phyloP scores from a whole-genome alignment of 2,113 vertebrate genomes.

The Zingel zingel region DNA sequence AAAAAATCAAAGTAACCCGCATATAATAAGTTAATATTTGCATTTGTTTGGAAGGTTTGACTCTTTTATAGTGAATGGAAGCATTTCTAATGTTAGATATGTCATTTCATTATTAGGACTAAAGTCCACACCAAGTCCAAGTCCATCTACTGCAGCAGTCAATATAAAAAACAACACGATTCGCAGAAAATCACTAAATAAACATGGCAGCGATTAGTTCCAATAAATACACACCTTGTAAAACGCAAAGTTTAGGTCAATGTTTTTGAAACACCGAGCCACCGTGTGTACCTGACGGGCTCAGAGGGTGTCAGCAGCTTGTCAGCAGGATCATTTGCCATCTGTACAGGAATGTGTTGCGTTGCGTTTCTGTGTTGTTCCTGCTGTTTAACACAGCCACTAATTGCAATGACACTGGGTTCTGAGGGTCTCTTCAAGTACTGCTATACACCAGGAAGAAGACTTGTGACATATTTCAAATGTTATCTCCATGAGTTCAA shows the following conservation, averaged over 20 bases:
- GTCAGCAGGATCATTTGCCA: conserved; percentile 60
- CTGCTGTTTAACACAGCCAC: conserved; percentile 49
- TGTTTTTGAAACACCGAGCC: conserved; percentile 27
- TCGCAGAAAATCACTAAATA: neutral
- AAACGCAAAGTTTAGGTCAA: conserved; percentile 6
- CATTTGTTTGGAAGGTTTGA: neutral
- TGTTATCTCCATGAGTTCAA: neutral
- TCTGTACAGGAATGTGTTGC: conserved; percentile 49
- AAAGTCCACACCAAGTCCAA: neutral
- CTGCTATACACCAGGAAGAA: neutral
- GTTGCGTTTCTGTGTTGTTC: conserved; percentile 41
- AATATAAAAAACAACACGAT: neutral
- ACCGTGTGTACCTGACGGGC: conserved; percentile 30
- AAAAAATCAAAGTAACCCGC: neutral
- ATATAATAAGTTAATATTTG: neutral
- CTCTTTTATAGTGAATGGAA: neutral
- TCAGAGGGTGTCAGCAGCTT: conserved; percentile 21
- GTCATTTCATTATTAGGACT: neutral
- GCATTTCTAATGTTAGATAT: neutral
- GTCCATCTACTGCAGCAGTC: neutral
- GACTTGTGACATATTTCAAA: neutral
- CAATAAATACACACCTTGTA: neutral
- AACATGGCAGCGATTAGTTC: conserved; percentile 5
- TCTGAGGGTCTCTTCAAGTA: conserved; percentile 4
- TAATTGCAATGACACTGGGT: conserved; percentile 51